Conservation (phyloP, 2,888 invertebrate species). For the Lathronympha strigana region DNA sequence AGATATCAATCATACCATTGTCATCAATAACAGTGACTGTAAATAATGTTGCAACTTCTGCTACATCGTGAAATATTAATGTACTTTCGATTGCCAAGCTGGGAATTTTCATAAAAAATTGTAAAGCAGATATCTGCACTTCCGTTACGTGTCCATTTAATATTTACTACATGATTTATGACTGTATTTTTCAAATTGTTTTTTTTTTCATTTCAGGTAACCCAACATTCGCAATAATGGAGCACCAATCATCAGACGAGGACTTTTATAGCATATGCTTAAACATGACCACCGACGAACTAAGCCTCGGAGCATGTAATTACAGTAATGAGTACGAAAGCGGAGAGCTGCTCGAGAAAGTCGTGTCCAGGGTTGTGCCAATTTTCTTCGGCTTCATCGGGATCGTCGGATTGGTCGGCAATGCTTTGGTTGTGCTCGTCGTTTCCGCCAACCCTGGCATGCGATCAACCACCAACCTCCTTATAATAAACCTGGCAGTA, state of each 20-base stretch:
- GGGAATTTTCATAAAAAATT: background rate
- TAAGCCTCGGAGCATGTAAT: constrained; percentile 67
- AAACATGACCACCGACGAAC: constrained; percentile 70
- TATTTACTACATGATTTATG: background rate
- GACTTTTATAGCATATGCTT: constrained; percentile 76
- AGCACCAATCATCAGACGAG: constrained; percentile 69
- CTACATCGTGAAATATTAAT: background rate
- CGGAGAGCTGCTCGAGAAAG: constrained; percentile 84
- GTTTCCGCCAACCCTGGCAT: constrained; percentile 95
- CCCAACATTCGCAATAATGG: constrained; percentile 49
- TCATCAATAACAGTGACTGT: constrained; percentile 6
- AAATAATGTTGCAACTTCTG: background rate
- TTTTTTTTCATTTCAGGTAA: constrained; percentile 62
- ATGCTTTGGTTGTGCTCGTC: constrained; percentile 94
- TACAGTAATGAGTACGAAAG: constrained; percentile 75
- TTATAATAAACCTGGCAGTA: constrained; percentile 95
- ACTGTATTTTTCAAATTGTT: constrained; percentile 28
- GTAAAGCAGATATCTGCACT: too few species aligned
- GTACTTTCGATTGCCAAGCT: background rate
- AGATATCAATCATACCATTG: background rate
- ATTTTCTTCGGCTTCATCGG: constrained; percentile 94
- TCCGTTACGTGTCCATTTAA: too few species aligned
- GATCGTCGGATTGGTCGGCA: constrained; percentile 94
- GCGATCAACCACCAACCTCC: constrained; percentile 96
- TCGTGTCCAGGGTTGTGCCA: constrained; percentile 89